Evolutionary conservation across 2,113 vertebrate species (phyloP), one percentile per base, ranked within the genome.

Genomic region (Motacilla tschutschensis): DNA sequence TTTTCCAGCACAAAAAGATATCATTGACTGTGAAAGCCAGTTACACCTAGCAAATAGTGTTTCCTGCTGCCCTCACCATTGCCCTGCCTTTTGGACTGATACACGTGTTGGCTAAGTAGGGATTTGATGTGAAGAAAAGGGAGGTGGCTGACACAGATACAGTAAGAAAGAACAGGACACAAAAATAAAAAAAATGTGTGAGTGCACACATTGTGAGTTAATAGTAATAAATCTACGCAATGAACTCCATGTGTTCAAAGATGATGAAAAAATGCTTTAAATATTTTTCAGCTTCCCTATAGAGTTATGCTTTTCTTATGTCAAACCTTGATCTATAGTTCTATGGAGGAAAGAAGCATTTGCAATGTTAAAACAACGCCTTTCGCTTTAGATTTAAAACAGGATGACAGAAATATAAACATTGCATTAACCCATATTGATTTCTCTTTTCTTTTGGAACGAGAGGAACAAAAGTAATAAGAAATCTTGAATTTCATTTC

Each of bases 241-340:
- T 81, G 87, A 93, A 67, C 50, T 90, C 50, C 85, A 73, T 71
- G 66, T 94, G 94, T 93, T 94, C 57, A 82, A 89, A 96, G 74
- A 91, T 83, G 76, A 71, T 90, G 87, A 77, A 94, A 93, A 90
- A 92, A 93, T 88, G 64, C 29, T 82, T 88, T 33, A 85, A 83
- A 88, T 93, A 84, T 85, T 93, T 92, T 93, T 87, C 80, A 53
- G 12, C 91, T 75, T 81, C 83, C 83, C 82, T 58, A 9, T 60
- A 66, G 93, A 82, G 48, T 71, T 50, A 76, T 31, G 24, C 43
- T 89, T 36, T 94, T 90, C 63, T 78, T 67, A 21, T 91, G 76
- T 88, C 82, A 44, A n/a, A 80, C 77, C 91, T 94, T 90, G 90
- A 85, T 92, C 81, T 94, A 70, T 64, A 63, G 60, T 59, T 93